Evolutionary conservation across 2,113 vertebrate species (phyloP).

Genomic region (Phylloscopus whistleri): DNA sequence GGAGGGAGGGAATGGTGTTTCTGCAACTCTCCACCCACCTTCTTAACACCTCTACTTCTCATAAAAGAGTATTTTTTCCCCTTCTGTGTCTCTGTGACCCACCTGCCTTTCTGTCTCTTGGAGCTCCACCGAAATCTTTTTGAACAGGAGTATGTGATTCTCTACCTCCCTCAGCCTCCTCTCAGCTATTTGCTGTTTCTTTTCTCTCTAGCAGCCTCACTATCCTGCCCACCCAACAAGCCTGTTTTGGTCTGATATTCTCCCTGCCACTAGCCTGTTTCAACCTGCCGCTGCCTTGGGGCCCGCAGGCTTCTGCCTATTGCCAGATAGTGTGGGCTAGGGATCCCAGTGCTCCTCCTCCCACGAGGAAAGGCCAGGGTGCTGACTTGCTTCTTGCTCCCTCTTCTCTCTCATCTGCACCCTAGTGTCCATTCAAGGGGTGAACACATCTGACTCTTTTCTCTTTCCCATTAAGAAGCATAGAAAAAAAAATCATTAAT

Average conservation of each 20-base stretch:
- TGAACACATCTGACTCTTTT: neutral
- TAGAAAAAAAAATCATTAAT: neutral
- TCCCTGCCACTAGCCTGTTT: conserved; percentile 1
- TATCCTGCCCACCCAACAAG: neutral
- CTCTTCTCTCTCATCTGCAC: neutral
- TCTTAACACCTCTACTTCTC: neutral
- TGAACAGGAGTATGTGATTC: neutral
- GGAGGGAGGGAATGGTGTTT: neutral
- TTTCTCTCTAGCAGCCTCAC: neutral
- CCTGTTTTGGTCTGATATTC: conserved; percentile 45
- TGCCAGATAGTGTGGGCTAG: neutral
- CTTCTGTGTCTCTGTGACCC: neutral
- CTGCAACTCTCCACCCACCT: neutral
- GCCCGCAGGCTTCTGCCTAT: conserved; percentile 2
- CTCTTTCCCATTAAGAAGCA: neutral
- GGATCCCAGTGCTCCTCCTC: neutral
- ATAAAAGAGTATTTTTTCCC: neutral
- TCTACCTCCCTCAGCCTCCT: neutral
- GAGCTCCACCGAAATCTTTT: neutral
- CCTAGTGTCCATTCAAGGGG: neutral
- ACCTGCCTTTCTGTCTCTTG: neutral
- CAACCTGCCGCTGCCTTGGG: conserved; percentile 13
- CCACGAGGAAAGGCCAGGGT: neutral
- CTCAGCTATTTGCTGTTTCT: neutral
- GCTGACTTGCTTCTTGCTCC: neutral